Evolutionary conservation across 2,113 vertebrate species (phyloP).

Genomic region (Ciconia boyciana): DNA sequence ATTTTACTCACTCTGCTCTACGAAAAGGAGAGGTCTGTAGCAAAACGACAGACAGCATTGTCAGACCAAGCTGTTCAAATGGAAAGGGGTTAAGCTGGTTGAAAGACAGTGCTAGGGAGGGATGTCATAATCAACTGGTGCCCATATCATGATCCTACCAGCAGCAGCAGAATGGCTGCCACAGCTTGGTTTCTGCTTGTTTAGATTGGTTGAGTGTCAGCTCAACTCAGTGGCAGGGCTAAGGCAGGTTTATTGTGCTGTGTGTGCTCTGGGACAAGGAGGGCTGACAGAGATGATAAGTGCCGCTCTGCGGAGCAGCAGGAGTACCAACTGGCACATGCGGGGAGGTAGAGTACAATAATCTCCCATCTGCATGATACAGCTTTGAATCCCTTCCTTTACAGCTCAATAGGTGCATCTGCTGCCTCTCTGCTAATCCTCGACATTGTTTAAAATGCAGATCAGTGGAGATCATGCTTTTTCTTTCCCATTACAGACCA

Average conservation of each 20-base stretch:
- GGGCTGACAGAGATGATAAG: not conserved
- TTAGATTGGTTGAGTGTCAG: accelerated
- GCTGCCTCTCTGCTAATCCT: slow-evolving; percentile 54
- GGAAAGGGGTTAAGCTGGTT: not conserved
- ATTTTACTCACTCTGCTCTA: not conserved
- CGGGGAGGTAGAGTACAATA: not conserved
- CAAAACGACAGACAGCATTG: not conserved
- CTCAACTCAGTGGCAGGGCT: not conserved
- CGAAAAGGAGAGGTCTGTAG: not conserved
- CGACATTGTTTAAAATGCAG: slow-evolving; percentile 58
- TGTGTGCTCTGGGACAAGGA: not conserved
- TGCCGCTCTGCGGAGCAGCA: not conserved
- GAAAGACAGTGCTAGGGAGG: not conserved
- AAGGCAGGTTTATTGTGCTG: not conserved
- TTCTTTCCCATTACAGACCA: slow-evolving; percentile 2
- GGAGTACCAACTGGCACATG: not conserved
- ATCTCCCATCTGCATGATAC: slow-evolving; percentile 43
- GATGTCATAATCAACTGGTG: accelerated
- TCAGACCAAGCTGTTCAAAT: not conserved
- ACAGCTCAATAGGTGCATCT: slow-evolving; percentile 59
- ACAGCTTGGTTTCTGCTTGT: not conserved
- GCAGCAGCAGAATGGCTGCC: slow-evolving; percentile 1
- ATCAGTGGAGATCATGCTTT: slow-evolving; percentile 26
- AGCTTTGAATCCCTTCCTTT: slow-evolving; percentile 12
- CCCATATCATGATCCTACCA: accelerated